Evolutionary conservation across 2,888 invertebrate genomes (phyloP), one percentile per base, ranked within the genome.

Genomic region (Clanis bilineata): DNA sequence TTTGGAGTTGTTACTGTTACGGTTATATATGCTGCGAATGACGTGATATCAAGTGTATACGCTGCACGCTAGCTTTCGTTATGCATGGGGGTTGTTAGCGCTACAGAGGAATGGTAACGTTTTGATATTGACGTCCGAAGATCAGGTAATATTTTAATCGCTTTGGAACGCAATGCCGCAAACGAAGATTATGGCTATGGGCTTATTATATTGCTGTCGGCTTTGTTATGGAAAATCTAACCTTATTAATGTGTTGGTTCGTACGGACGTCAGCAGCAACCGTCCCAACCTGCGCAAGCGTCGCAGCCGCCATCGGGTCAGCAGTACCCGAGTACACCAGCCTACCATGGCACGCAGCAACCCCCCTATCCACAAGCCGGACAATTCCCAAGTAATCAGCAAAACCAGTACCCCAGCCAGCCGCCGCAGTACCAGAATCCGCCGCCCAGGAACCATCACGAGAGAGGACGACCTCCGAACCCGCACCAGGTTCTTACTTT

Each of bases 241-340:
- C 92, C 92, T 92, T 90, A 91, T 91, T 92, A 92, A 92, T 92
- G 92, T 92, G 90, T 92, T 92, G 92, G 91, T 92, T 86, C 92
- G 92, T 92, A 92, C 91, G 92, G 92, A 92, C 92, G 92, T 91
- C 91, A 92, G 92, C 92, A 92, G 91, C 92, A 92, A 91, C 88
- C 90, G 89, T 90, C 90, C 88, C 92, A 92, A 90, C 90, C 88
- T 83, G 85, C 86, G 83, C 90, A 86, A 87, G 88, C 86, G 86
- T 90, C 90, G 87, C 92, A 92, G 86, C 91, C 83, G 88, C 90
- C 77, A 77, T 90, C 90, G 87, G 88, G 86, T 80, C 88, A 80
- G 90, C 90, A 73, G 86, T 90, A 87, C 90, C 91, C 80, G 90
- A 92, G 72, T 90, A 90, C 91, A 88, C 92, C 80, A 87, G 86